phyloP scores from a whole-genome alignment of 1,140 invertebrate species.

The Tetraneura akinire region DNA sequence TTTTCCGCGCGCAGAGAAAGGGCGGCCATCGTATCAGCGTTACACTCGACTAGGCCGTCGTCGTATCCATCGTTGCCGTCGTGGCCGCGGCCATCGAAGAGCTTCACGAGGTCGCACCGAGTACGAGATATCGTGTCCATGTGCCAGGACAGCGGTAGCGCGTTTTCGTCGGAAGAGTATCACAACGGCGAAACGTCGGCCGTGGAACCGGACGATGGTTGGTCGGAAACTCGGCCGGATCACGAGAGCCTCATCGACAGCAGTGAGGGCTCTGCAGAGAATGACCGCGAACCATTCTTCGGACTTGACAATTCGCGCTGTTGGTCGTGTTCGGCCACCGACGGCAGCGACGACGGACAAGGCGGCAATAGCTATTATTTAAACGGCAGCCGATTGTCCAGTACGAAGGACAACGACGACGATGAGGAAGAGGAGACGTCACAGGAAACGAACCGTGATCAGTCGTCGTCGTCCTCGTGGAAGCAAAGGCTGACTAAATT shows the following conservation, averaged over 20 bases:
- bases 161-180: not conserved
- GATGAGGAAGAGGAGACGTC: too few relatives aligned
- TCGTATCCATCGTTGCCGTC: not conserved
- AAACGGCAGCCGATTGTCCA: too few relatives aligned
- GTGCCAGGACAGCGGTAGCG: not conserved
- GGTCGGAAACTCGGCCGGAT: too few relatives aligned
- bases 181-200: not conserved
- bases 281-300: too few relatives aligned
- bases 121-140: constrained; percentile 5
- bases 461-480: not conserved
- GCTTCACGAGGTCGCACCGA: not conserved
- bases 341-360: not conserved
- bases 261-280: too few relatives aligned
- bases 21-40: not conserved
- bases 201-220: too few relatives aligned
- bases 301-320: not conserved
- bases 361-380: too few relatives aligned
- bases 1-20: not conserved
- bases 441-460: not conserved
- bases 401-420: not conserved
- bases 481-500: not conserved
- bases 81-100: not conserved
- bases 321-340: not conserved
- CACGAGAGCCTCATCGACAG: too few relatives aligned
- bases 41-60: not conserved